Conservation (phyloP, 2,888 invertebrate genomes). For the Unio delphinus region DNA sequence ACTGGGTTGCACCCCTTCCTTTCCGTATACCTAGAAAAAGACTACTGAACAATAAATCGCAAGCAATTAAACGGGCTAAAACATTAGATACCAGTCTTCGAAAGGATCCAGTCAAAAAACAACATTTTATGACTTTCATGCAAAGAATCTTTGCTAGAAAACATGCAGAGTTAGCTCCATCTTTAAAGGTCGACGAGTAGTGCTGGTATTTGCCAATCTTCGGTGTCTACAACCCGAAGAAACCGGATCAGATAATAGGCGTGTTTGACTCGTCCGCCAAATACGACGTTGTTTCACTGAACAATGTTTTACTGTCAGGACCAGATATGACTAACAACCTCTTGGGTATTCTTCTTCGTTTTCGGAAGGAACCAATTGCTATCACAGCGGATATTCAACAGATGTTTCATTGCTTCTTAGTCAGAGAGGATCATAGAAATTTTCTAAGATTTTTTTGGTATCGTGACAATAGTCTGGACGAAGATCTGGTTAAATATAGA, state of each 20-base stretch:
- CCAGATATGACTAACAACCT: constrained; percentile 14
- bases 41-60: too few species aligned
- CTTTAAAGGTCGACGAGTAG: neutral
- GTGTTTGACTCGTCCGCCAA: constrained; percentile 14
- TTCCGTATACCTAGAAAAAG: too few species aligned
- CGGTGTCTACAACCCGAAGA: constrained; percentile 16
- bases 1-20: too few species aligned
- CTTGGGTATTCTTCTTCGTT: constrained; percentile 11
- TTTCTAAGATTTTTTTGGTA: constrained; percentile 32
- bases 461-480: constrained; percentile 17
- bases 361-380: constrained; percentile 18
- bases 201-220: constrained; percentile 19
- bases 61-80: too few species aligned
- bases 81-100: too few species aligned
- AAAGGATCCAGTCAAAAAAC: neutral
- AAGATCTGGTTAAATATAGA: constrained; percentile 18
- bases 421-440: neutral
- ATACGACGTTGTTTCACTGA: constrained; percentile 4
- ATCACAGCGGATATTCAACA: constrained; percentile 27
- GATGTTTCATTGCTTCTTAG: constrained; percentile 33
- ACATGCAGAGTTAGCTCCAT: too few species aligned
- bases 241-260: constrained; percentile 9
- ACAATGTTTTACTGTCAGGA: constrained; percentile 9
- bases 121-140: too few species aligned
- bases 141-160: too few species aligned